Percentiles rank a stretch among this genome's conserved stretches.
phyloP scores from a whole-genome alignment of 2,888 invertebrate genomes.

The Cancer borealis region DNA sequence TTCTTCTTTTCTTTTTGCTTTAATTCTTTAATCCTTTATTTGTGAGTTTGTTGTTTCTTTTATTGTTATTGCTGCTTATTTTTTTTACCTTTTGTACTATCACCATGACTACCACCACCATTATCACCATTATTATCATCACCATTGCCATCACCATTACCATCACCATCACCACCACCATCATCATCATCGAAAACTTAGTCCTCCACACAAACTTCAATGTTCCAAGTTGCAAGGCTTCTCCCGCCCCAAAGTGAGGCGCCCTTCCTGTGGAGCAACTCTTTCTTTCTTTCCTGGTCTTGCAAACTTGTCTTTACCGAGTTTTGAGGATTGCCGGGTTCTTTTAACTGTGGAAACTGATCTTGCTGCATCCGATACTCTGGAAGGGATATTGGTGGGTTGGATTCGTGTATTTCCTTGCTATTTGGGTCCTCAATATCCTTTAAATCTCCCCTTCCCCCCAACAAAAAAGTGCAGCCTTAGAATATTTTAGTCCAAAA shows the following conservation, averaged over 20 bases:
- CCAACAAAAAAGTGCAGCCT: background rate
- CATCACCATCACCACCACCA: background rate
- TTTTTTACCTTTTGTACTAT: background rate
- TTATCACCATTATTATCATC: no score
- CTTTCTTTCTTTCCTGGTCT: background rate
- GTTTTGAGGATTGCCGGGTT: constrained; percentile 18
- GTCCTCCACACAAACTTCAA: background rate
- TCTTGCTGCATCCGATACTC: background rate
- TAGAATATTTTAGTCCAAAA: no score
- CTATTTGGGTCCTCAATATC: background rate
- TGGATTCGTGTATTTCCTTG: background rate
- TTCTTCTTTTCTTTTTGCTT: background rate
- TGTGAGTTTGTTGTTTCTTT: background rate
- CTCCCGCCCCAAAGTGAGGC: background rate
- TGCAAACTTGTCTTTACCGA: background rate
- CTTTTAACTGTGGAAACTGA: background rate
- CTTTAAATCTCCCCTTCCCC: background rate
- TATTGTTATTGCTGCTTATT: background rate
- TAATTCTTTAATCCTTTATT: background rate
- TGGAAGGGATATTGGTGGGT: background rate
- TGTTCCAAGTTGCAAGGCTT: background rate
- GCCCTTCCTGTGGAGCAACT: background rate
- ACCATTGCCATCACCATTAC: no score
- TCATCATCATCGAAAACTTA: background rate
- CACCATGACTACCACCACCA: no score